Conservation (phyloP, 2,888 invertebrate genomes). For the Limnephilus auricula region DNA sequence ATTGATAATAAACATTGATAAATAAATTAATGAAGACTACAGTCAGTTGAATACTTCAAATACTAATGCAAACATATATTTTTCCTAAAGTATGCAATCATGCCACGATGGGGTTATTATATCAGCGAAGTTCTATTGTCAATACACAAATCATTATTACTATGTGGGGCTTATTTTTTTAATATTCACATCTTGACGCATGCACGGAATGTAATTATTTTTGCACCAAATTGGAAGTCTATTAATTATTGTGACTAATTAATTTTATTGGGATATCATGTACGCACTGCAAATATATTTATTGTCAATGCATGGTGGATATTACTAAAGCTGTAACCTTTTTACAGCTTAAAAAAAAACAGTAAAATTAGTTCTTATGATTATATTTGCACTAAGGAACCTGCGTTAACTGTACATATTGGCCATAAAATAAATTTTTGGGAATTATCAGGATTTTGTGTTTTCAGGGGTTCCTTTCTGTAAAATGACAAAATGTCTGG, state of each 20-base stretch:
- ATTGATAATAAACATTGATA: background rate
- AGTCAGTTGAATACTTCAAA: background rate
- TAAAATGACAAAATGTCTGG: background rate
- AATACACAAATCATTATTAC: background rate
- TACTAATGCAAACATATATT: background rate
- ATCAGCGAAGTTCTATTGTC: background rate
- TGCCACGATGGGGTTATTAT: background rate
- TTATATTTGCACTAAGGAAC: background rate
- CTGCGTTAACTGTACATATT: background rate
- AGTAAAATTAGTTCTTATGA: background rate
- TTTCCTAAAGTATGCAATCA: background rate
- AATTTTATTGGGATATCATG: background rate
- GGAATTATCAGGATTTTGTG: background rate
- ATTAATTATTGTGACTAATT: background rate
- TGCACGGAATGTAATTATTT: background rate
- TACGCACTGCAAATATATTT: background rate
- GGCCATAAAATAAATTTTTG: background rate
- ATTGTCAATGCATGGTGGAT: background rate
- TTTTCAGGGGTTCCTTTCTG: background rate
- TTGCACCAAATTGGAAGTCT: background rate
- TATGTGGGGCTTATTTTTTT: background rate
- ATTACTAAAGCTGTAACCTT: background rate
- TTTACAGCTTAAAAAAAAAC: background rate
- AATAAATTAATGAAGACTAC: background rate
- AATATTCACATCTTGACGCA: background rate